Conservation (phyloP, 1,140 invertebrate species). For the Acromyrmex heyeri region DNA sequence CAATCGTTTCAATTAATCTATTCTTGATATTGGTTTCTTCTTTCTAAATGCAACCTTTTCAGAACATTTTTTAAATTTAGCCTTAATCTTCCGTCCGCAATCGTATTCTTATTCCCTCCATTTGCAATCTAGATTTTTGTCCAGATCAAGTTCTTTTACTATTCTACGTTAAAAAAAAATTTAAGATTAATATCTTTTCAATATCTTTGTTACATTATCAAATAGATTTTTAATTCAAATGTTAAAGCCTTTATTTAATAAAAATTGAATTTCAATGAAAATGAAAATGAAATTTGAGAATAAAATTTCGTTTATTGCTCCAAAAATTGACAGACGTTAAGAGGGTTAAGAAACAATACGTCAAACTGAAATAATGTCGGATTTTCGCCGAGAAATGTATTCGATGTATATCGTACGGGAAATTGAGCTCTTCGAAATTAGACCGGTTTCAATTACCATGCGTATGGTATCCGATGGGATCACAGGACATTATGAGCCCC, state of each 20-base stretch:
- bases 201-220: too few relatives aligned
- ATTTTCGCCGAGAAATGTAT: neutral
- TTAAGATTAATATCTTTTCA: too few relatives aligned
- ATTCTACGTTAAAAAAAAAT: too few relatives aligned
- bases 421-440: slow-evolving; percentile 37
- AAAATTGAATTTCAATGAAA: too few relatives aligned
- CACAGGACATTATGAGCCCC: slow-evolving; percentile 30
- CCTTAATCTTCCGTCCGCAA: neutral
- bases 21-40: neutral
- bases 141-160: too few relatives aligned
- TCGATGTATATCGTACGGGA: neutral
- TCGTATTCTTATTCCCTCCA: neutral
- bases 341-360: neutral
- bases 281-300: too few relatives aligned
- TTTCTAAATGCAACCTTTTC: neutral
- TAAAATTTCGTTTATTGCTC: too few relatives aligned
- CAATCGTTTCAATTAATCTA: neutral
- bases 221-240: too few relatives aligned
- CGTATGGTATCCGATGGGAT: slow-evolving; percentile 3
- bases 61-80: too few relatives aligned
- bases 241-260: too few relatives aligned
- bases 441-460: slow-evolving; percentile 6
- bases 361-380: neutral
- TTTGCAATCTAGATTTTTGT: too few relatives aligned
- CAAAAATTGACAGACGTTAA: too few relatives aligned